Percentiles rank a stretch among this genome's conserved stretches.
Evolutionary conservation across 2,888 invertebrate genomes (phyloP).

Genomic region (Microdon myrmicae): DNA sequence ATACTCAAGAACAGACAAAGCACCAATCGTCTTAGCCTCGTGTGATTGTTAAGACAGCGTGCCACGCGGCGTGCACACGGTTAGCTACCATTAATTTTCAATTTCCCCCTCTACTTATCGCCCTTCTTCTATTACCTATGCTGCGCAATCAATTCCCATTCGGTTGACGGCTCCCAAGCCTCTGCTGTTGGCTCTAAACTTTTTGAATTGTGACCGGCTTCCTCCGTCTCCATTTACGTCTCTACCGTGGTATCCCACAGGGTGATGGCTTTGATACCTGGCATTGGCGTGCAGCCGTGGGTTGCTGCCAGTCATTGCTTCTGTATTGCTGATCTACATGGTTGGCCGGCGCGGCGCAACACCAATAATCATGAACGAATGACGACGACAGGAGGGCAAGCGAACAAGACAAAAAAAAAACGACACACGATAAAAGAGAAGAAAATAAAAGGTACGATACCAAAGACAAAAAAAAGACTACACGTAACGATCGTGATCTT

Average conservation of each 20-base stretch:
- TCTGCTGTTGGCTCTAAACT: neutral
- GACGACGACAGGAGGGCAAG: conserved; percentile 13
- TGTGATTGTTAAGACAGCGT: conserved; percentile 41
- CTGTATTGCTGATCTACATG: conserved; percentile 38
- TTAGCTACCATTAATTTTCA: conserved; percentile 42
- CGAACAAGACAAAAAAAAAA: conserved; percentile 5
- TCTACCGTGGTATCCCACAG: too few species aligned
- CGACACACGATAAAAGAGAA: conserved; percentile 4
- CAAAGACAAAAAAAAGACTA: conserved; percentile 21
- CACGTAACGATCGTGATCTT: conserved; percentile 64
- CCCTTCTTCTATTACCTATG: too few species aligned
- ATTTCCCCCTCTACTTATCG: conserved; percentile 23
- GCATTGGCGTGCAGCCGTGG: conserved; percentile 40
- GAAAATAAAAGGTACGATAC: neutral
- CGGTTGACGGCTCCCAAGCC: too few species aligned
- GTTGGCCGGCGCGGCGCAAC: conserved; percentile 21
- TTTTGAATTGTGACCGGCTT: conserved; percentile 25
- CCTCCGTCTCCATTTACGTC: too few species aligned
- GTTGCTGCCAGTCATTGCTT: conserved; percentile 37
- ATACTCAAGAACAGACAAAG: conserved; percentile 1
- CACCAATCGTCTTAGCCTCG: conserved; percentile 30
- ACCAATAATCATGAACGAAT: conserved; percentile 21
- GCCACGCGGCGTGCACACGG: conserved; percentile 42
- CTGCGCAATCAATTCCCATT: conserved; percentile 27
- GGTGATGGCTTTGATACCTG: conserved; percentile 28